Percentiles rank a stretch among this genome's conserved stretches.
Conservation (phyloP, 2,113 vertebrate species). For the Cranoglanis bouderius region DNA sequence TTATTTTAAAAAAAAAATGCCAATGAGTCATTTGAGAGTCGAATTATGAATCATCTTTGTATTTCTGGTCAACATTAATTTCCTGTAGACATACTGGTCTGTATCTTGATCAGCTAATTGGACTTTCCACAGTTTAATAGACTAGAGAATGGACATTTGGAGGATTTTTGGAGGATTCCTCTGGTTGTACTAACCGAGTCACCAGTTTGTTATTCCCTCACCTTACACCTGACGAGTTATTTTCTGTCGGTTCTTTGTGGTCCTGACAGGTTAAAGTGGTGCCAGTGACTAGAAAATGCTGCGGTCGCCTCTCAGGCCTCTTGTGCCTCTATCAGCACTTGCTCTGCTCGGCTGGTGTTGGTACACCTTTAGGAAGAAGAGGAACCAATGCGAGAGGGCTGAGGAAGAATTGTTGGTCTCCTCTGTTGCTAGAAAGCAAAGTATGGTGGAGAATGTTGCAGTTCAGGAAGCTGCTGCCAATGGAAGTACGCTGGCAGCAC, state of each 20-base stretch:
- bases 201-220: background rate
- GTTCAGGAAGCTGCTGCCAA: background rate
- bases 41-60: background rate
- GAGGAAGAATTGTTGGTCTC: background rate
- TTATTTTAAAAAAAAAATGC: background rate
- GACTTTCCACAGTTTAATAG: too few species aligned
- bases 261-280: constrained; percentile 59
- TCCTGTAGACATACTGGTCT: background rate
- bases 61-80: background rate
- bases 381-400: background rate
- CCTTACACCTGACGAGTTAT: background rate
- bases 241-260: background rate
- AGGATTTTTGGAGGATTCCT: background rate
- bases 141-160: background rate
- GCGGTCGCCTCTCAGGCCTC: constrained; percentile 62
- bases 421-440: background rate
- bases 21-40: background rate
- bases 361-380: constrained; percentile 68
- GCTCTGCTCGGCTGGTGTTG: constrained; percentile 82
- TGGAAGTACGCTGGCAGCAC: background rate
- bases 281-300: constrained; percentile 69
- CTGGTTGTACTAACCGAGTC: background rate
- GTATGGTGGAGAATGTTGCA: background rate
- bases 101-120: background rate
- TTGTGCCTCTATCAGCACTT: constrained; percentile 72